Evolutionary conservation across 2,113 vertebrate genomes (phyloP).

Genomic region (Dipodomys stephensi): DNA sequence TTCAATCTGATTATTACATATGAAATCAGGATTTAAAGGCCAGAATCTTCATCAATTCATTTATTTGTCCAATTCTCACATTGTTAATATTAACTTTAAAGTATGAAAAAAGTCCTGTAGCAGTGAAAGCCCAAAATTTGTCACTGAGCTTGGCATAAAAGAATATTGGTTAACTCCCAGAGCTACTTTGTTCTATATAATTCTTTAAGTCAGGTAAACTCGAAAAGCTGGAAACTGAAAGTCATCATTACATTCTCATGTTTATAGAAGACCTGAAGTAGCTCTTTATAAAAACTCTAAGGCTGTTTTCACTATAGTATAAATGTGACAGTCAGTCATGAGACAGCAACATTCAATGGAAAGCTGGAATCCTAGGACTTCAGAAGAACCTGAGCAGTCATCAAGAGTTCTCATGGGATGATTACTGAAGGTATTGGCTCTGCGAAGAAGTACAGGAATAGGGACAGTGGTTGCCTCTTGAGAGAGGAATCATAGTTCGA

Average conservation of each 20-base stretch:
- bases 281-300: conserved; percentile 13
- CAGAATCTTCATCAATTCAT: neutral
- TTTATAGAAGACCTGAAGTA: neutral
- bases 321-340: neutral
- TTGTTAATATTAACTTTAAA: neutral
- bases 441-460: neutral
- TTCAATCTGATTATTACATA: neutral
- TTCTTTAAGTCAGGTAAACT: conserved; percentile 24
- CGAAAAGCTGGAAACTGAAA: neutral
- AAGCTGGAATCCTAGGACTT: neutral
- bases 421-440: neutral
- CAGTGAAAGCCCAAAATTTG: neutral
- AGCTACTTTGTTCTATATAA: conserved; percentile 23
- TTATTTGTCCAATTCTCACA: neutral
- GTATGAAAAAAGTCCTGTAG: neutral
- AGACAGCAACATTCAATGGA: neutral
- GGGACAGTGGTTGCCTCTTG: neutral
- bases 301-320: neutral
- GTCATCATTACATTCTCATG: neutral
- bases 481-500: neutral
- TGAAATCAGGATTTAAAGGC: neutral
- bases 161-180: neutral
- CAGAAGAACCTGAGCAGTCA: neutral
- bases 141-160: neutral
- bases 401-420: too few relatives aligned